Evolutionary conservation across 2,888 invertebrate species (phyloP).

Genomic region (Leptinotarsa rubiginosa): DNA sequence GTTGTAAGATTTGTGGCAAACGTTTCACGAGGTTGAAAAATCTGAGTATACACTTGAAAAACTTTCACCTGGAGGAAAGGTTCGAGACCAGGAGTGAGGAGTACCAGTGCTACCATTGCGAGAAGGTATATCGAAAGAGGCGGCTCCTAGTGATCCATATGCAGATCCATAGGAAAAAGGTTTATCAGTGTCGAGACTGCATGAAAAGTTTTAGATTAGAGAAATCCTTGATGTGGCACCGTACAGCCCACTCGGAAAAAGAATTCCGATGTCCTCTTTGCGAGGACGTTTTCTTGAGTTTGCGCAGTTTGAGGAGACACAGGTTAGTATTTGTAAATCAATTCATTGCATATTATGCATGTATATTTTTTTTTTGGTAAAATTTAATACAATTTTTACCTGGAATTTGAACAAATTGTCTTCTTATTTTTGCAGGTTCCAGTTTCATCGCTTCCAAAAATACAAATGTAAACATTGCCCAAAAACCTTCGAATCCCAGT

Average conservation of each 20-base stretch:
- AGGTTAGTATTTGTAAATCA: neutral
- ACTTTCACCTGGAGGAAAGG: neutral
- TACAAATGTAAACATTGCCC: neutral
- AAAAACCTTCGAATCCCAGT: neutral
- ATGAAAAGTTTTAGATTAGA: neutral
- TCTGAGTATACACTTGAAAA: neutral
- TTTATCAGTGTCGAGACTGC: neutral
- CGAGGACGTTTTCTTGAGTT: neutral
- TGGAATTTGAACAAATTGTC: too few species aligned
- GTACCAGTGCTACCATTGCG: neutral
- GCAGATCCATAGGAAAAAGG: neutral
- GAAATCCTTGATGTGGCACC: neutral
- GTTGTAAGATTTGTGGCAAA: neutral
- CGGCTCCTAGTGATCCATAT: neutral
- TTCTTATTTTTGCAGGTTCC: neutral
- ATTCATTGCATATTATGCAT: too few species aligned
- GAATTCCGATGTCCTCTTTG: neutral
- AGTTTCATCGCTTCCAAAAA: neutral
- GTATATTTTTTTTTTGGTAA: too few species aligned
- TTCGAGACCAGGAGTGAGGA: neutral
- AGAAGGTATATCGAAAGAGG: neutral
- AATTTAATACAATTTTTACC: too few species aligned
- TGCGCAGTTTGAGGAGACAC: neutral
- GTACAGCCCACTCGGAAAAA: neutral
- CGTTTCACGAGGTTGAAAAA: neutral